Conservation (phyloP, 2,113 vertebrate genomes). For the Chlamydotis undulata region DNA sequence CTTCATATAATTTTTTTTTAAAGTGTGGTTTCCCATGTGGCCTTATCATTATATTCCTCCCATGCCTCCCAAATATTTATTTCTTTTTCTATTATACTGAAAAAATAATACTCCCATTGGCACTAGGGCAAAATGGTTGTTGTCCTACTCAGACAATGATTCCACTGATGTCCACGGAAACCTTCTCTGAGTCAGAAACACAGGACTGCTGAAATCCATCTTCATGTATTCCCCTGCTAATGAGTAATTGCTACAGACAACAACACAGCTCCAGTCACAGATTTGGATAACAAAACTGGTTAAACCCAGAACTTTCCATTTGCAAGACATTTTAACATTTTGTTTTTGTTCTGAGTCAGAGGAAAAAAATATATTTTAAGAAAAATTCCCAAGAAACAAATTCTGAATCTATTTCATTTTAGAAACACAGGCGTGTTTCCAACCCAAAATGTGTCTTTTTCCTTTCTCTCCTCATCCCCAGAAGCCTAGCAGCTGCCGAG, state of each 20-base stretch:
- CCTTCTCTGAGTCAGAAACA: background rate
- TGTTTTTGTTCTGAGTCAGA: background rate
- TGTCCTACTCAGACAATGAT: conserved; percentile 13
- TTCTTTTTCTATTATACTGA: background rate
- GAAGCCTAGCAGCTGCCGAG: background rate
- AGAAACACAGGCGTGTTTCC: background rate
- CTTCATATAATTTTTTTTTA: background rate
- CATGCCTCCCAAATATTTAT: background rate
- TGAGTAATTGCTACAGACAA: background rate
- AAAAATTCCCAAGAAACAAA: background rate
- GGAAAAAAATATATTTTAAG: background rate
- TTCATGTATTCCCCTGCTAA: background rate
- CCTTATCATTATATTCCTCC: background rate
- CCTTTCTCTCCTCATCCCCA: background rate
- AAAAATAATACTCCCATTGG: background rate
- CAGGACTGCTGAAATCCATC: background rate
- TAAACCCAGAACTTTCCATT: background rate
- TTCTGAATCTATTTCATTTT: background rate
- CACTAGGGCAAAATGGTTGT: background rate
- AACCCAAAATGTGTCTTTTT: background rate
- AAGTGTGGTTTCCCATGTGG: background rate
- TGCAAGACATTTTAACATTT: background rate
- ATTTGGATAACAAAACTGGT: background rate
- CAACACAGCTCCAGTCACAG: background rate
- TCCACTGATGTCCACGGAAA: background rate